Evolutionary conservation across 2,797 vertebrate genomes (phyloP).

Genomic region (Eulemur coronatus): DNA sequence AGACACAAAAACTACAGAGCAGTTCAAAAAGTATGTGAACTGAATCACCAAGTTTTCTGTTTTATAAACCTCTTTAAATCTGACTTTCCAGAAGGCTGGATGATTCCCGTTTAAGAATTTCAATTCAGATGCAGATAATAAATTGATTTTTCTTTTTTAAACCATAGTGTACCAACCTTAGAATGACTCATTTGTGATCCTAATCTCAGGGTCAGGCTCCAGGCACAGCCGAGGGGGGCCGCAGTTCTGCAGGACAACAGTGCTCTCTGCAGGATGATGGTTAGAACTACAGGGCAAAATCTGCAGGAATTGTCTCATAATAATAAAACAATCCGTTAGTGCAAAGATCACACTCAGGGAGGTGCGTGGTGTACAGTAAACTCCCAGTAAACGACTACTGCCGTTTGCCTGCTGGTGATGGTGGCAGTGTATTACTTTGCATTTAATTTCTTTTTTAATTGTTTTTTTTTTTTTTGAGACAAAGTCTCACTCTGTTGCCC

Average conservation of each 20-base stretch:
- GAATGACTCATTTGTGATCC: not conserved
- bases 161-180: not conserved
- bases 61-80: not conserved
- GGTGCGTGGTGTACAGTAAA: not conserved
- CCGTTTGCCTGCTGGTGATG: not conserved
- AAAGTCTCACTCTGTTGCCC: too few species aligned
- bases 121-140: not conserved
- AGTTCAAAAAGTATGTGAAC: not conserved
- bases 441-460: not conserved
- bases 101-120: not conserved
- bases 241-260: constrained; percentile 65
- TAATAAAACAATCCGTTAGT: not conserved
- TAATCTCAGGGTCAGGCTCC: not conserved
- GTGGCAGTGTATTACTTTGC: not conserved
- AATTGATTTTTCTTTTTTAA: not conserved
- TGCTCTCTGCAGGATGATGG: constrained; percentile 80
- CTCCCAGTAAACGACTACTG: not conserved
- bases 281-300: not conserved
- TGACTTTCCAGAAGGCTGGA: not conserved
- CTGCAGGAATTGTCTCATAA: not conserved
- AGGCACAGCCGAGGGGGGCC: not conserved
- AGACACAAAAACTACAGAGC: not conserved
- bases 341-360: not conserved
- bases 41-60: not conserved
- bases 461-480: too few species aligned